Conservation (phyloP, 2,888 invertebrate species). For the Heteromurus nitidus region DNA sequence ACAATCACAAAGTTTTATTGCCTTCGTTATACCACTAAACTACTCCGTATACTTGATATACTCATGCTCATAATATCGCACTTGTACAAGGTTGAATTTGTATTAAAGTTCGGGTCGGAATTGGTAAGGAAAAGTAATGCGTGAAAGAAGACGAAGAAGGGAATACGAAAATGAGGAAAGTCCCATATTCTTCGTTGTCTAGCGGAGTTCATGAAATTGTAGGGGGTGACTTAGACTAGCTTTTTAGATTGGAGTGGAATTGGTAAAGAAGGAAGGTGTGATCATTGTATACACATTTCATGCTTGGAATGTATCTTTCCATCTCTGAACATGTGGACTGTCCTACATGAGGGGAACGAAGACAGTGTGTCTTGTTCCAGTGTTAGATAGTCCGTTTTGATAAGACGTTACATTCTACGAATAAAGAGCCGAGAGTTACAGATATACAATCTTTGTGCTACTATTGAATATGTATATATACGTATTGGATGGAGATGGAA, state of each 20-base stretch:
- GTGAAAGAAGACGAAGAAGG: not conserved
- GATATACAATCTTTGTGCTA: not conserved
- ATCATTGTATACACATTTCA: not conserved
- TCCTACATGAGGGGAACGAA: too few species aligned
- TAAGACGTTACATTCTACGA: not conserved
- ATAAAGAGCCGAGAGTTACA: not conserved
- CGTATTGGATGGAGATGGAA: not conserved
- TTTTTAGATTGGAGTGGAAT: not conserved
- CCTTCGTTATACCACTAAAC: too few species aligned
- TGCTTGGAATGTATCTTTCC: not conserved
- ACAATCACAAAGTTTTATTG: conserved; percentile 61
- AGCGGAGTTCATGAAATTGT: not conserved
- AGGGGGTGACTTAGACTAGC: not conserved
- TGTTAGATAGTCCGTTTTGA: too few species aligned
- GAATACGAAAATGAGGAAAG: not conserved
- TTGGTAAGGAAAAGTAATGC: not conserved
- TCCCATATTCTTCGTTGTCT: not conserved
- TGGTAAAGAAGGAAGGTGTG: conserved; percentile 2
- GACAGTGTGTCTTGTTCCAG: too few species aligned
- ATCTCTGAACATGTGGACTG: not conserved
- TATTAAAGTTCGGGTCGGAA: not conserved
- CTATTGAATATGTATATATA: not conserved
- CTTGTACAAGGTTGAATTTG: conserved; percentile 1
- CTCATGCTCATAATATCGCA: not conserved
- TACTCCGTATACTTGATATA: too few species aligned